Percentiles rank a stretch among this genome's conserved stretches.
Evolutionary conservation across 30 jellyfish, hydroid and myxozoan species (phyloP).

Genomic region (Morbakka virulenta): DNA sequence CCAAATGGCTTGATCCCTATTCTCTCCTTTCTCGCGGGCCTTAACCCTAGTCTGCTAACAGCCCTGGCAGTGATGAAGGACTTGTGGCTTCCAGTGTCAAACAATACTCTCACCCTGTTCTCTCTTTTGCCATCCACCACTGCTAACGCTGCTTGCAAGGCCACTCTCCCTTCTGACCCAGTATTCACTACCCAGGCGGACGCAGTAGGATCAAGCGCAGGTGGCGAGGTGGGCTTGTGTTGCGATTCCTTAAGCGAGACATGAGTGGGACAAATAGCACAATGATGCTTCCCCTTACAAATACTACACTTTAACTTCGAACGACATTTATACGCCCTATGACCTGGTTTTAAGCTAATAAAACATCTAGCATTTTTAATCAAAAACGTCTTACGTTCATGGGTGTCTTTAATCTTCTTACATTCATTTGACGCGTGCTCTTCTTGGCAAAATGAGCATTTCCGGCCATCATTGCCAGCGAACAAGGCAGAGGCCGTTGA

Average conservation of each 20-base stretch:
- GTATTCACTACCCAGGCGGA: constrained; percentile 41
- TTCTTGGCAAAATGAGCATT: too few relatives aligned
- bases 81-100: background rate
- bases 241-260: background rate
- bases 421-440: background rate
- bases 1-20: background rate
- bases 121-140: background rate
- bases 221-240: background rate
- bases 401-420: background rate
- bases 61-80: background rate
- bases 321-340: constrained; percentile 16
- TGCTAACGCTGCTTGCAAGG: background rate
- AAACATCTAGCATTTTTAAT: constrained; percentile 4
- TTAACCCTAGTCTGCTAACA: background rate
- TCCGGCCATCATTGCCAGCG: too few relatives aligned
- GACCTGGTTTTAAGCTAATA: constrained; percentile 16
- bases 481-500: background rate
- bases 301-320: background rate
- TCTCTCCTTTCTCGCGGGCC: background rate
- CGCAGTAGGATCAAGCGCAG: constrained; percentile 32
- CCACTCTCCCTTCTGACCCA: constrained; percentile 8
- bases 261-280: constrained; percentile 19
- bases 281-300: constrained; percentile 40
- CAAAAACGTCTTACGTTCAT: constrained; percentile 5
- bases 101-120: background rate